Evolutionary conservation across 2,888 invertebrate species (phyloP).

Genomic region (Aphelenchoides bicaudatus): DNA sequence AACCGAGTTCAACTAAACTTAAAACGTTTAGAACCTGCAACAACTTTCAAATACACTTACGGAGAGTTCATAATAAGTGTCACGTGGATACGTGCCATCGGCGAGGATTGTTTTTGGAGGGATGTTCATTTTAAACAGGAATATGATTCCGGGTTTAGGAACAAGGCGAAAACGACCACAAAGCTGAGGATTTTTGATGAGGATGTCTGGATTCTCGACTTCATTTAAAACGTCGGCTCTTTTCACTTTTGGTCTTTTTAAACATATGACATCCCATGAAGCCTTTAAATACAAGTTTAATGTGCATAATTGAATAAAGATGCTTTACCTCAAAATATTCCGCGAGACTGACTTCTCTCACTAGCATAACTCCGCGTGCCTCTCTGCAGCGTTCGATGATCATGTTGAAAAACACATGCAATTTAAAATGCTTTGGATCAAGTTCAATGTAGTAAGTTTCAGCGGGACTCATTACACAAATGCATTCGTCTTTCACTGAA

Average conservation of each 20-base stretch:
- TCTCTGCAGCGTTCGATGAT: conserved; percentile 35
- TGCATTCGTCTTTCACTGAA: conserved; percentile 32
- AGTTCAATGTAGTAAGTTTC: conserved; percentile 33
- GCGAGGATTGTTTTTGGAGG: conserved; percentile 23
- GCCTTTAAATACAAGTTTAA: conserved; percentile 20
- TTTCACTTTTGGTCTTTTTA: conserved; percentile 31
- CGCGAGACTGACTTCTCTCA: conserved; percentile 32
- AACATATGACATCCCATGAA: conserved; percentile 34
- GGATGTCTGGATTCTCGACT: conserved; percentile 29
- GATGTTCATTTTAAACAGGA: conserved; percentile 37
- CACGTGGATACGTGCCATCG: conserved; percentile 28
- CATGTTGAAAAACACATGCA: conserved; percentile 34
- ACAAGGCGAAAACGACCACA: conserved; percentile 30
- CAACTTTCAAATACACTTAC: conserved; percentile 22
- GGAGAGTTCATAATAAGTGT: conserved; percentile 30
- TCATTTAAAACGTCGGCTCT: conserved; percentile 25
- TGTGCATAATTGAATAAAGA: background rate
- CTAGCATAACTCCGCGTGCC: conserved; percentile 24
- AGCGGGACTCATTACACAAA: conserved; percentile 32
- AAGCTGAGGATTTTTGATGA: conserved; percentile 24
- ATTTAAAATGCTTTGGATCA: conserved; percentile 22
- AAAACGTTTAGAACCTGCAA: conserved; percentile 6
- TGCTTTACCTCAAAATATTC: conserved; percentile 34
- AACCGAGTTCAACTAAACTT: conserved; percentile 33
- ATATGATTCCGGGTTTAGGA: conserved; percentile 26